Evolutionary conservation across 1,140 invertebrate genomes (phyloP), one percentile per base, ranked within the genome.

Genomic region (Drosophila nikananu): DNA sequence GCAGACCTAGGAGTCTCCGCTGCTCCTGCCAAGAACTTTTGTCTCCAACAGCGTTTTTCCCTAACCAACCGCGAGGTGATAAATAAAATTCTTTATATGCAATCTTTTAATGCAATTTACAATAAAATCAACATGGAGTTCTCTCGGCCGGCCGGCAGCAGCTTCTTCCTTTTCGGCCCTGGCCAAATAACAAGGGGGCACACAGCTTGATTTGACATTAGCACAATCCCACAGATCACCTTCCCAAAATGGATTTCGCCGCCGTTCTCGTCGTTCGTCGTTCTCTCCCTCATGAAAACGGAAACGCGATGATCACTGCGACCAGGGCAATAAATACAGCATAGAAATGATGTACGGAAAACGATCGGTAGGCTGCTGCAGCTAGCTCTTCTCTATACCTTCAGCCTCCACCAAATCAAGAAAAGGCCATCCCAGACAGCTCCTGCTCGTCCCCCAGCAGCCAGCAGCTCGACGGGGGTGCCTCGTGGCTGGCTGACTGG

Each of bases 121-220:
- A 91, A 91, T 91, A 91, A 91, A 91, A 91, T 91, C 86, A 91
- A 91, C 86, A 91, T 91, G 86, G 83, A 91, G 86, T 87, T 87
- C 70, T n/a, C n/a, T n/a, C n/a, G n/a, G n/a, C 35, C 57, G 37
- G 61, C 58, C 61, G 44, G 60, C 57, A 59, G 30, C 66, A 59
- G 30, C 66, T 80, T 48, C 66, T 67, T 80, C 81, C 80, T 76
- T 75, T 73, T 83, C 59, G 81, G 58, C 77, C 64, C 72, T 82
- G 62, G 76, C 86, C 90, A 90, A 90, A 90, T 90, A 90, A 90
- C 86, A 91, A 91, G 86, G 79, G 86, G 86, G 86, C 91, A 92
- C 91, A 92, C 91, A 92, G 91, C 91, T 92, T 92, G 91, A 92
- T 92, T 92, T 92, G 91, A 92, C 91, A 92, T 92, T 92, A 92